phyloP scores from a whole-genome alignment of 2,797 vertebrate species.

The Brachymystax lenok region DNA sequence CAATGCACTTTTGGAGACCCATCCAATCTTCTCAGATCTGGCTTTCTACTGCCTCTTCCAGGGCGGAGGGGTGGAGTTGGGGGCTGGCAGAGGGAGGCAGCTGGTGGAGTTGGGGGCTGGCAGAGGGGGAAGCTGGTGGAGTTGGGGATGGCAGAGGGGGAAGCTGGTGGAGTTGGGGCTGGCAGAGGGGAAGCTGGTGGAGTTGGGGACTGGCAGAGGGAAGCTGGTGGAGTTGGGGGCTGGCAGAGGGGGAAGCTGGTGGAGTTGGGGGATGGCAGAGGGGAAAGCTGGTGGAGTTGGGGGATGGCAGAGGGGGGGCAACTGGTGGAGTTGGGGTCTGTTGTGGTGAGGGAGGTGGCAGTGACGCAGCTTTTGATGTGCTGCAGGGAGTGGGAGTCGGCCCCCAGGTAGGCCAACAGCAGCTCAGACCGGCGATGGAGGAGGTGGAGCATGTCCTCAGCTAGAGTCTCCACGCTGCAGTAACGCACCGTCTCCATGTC shows the following conservation, averaged over 20 bases:
- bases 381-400: slow-evolving; percentile 64
- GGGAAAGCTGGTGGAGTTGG: slow-evolving; percentile 65
- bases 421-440: slow-evolving; percentile 85
- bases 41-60: slow-evolving; percentile 76
- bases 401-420: slow-evolving; percentile 82
- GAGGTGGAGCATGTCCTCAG: slow-evolving; percentile 86
- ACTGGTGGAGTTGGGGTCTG: slow-evolving; percentile 12
- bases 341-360: no score
- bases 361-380: slow-evolving; percentile 62
- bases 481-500: slow-evolving; percentile 96
- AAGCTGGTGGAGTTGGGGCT: no score
- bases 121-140: no score
- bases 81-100: slow-evolving; percentile 32
- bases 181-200: no score
- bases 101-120: slow-evolving; percentile 12
- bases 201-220: slow-evolving; percentile 50
- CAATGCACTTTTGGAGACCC: no score
- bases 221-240: slow-evolving; percentile 55
- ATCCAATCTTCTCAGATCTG: no score
- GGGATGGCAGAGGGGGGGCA: slow-evolving; percentile 34
- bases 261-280: no score
- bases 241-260: slow-evolving; percentile 22
- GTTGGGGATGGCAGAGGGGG: slow-evolving; percentile 51
- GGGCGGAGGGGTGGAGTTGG: slow-evolving; percentile 73
- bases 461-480: slow-evolving; percentile 82